Base-by-base conservation (phyloP, 2,797 vertebrate genomes). In the Liasis olivaceus region DNA sequence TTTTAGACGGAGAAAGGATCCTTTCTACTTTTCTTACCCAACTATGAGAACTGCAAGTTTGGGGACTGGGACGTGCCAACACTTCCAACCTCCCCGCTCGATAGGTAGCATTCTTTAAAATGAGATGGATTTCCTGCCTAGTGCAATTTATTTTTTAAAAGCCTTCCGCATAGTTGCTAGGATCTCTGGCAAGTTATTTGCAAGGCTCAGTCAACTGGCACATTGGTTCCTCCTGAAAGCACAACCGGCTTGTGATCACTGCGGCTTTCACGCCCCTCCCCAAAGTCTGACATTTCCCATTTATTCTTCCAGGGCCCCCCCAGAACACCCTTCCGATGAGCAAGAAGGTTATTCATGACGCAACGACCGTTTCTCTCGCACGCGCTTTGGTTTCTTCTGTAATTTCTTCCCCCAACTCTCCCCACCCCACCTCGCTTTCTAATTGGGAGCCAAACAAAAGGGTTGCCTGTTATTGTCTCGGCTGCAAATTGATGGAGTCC, bases 401-500 rank as follows among this genome's bases (percentile, higher is more conserved):
- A 4, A 42, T 9, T 42, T 17, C 54, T 26, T 47, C 24, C 28
- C n/a, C 54, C 1, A 0, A 4, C 1, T 69, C 12, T 51, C 1
- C 0, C 0, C 11, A 47, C 31, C 28, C 62, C 15, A 31, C 8
- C 42, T 26, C 22, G 11, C 60, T 84, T 92, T 88, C 72, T 56
- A 93, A 94, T 94, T 88, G 89, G 91, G 59, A 85, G 60, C 31
- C 54, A 92, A 69, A 84, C 17, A 42, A 22, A 42, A 1, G 2
- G 11, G 3, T 22, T 15, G 2, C 63, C 8, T 5, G 2, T 64
- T 9, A 12, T 31, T 59, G 11, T 42, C 9, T 28, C 42, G 4
- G 0, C 28, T 0, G 26, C 60, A 92, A 92, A 85, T 54, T 87
- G 60, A 90, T 81, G 88, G 94, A 58, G 91, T 89, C 94, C 94